Evolutionary conservation across 2,797 vertebrate genomes (phyloP).

Genomic region (Glossophaga mutica): DNA sequence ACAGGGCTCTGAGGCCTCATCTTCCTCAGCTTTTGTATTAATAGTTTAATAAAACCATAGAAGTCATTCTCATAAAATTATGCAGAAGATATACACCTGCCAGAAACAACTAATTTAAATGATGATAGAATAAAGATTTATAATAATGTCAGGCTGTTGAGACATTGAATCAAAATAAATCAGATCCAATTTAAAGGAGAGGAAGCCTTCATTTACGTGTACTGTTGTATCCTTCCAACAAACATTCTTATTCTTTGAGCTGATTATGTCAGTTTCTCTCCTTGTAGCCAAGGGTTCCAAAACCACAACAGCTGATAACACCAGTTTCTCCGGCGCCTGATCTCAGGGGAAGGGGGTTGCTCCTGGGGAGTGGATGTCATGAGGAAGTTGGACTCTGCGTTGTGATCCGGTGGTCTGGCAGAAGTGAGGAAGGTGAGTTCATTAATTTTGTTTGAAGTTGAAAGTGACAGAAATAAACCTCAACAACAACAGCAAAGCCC

Average conservation of each 20-base stretch:
- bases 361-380: not conserved
- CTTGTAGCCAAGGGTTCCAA: not conserved
- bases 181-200: not conserved
- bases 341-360: too few species aligned
- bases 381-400: not conserved
- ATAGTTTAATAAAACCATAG: not conserved
- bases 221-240: not conserved
- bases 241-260: not conserved
- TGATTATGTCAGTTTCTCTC: not conserved
- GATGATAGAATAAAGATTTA: not conserved
- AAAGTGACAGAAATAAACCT: not conserved
- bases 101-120: slow-evolving; percentile 18
- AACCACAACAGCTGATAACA: not conserved
- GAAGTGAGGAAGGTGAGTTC: not conserved
- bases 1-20: not conserved
- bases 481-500: not conserved
- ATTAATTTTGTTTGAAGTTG: not conserved
- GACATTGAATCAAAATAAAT: not conserved
- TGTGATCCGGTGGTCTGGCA: not conserved
- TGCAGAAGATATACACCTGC: not conserved
- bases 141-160: not conserved
- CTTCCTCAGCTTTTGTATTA: not conserved
- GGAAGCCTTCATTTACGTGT: not conserved
- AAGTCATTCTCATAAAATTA: not conserved
- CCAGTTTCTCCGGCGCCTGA: not conserved